Evolutionary conservation across 2,113 vertebrate genomes (phyloP).

Genomic region (Lepidothrix coronata): DNA sequence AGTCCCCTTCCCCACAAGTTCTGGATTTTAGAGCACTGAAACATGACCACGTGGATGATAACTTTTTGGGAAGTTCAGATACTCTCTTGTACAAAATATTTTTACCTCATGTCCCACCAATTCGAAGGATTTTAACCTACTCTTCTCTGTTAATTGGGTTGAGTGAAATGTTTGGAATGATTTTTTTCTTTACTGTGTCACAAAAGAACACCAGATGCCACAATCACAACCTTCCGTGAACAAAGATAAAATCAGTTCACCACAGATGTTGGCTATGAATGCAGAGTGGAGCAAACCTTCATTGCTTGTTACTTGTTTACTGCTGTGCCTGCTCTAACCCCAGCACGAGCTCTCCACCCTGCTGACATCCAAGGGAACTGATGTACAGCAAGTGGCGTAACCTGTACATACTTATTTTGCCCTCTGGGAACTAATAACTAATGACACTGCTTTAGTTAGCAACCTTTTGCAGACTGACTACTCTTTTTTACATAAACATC

Average conservation of each 20-base stretch:
- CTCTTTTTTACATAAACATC: not conserved
- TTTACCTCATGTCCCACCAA: not conserved
- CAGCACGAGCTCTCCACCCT: fast-evolving
- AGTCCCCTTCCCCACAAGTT: not conserved
- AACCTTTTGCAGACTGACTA: not conserved
- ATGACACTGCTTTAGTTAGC: not conserved
- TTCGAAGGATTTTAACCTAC: not conserved
- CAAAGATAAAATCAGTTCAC: not conserved
- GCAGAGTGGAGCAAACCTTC: not conserved
- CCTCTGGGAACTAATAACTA: not conserved
- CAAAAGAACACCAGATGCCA: not conserved
- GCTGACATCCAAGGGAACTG: fast-evolving
- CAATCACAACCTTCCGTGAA: not conserved
- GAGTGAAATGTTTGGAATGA: not conserved
- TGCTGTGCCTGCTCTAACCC: not conserved
- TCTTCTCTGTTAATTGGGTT: not conserved
- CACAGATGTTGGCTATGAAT: not conserved
- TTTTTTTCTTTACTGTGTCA: not conserved
- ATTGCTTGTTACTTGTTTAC: not conserved
- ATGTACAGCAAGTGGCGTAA: not conserved
- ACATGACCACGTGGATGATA: not conserved
- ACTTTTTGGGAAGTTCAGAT: not conserved
- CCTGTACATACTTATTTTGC: not conserved
- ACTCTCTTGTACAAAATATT: not conserved
- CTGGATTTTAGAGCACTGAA: not conserved